phyloP scores from a whole-genome alignment of 2,888 invertebrate species.

The Copidosoma aretas region DNA sequence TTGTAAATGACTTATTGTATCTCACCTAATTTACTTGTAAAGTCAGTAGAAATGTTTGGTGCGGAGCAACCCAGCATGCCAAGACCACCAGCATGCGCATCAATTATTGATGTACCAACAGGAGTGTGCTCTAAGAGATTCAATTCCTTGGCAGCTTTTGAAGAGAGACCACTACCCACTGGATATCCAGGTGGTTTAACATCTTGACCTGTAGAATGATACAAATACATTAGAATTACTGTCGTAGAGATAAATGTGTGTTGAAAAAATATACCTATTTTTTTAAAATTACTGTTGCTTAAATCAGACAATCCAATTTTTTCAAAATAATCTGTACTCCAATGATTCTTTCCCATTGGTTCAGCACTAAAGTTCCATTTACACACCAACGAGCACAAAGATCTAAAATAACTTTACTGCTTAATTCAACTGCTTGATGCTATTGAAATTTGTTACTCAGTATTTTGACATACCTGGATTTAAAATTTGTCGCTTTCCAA shows the following conservation, averaged over 20 bases:
- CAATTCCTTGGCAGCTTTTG: conserved; percentile 72
- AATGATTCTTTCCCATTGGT: conserved; percentile 67
- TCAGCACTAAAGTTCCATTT: conserved; percentile 90
- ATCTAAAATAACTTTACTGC: conserved; percentile 65
- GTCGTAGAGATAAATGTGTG: not conserved
- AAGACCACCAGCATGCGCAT: conserved; percentile 93
- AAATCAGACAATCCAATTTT: conserved; percentile 80
- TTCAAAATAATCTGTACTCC: conserved; percentile 77
- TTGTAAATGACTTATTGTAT: no score
- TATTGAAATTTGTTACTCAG: not conserved
- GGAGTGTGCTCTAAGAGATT: conserved; percentile 76
- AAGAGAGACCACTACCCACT: conserved; percentile 71
- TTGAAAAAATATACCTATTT: conserved; percentile 68
- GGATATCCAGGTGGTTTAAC: conserved; percentile 76
- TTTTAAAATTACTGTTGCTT: conserved; percentile 69
- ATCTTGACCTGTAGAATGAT: conserved; percentile 57
- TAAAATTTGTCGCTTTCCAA: conserved; percentile 84
- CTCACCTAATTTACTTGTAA: conserved; percentile 66
- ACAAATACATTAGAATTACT: conserved; percentile 28
- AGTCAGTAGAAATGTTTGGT: conserved; percentile 59
- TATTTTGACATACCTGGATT: conserved; percentile 66
- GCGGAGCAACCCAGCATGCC: conserved; percentile 80
- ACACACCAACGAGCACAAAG: conserved; percentile 89
- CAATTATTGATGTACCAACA: conserved; percentile 89
- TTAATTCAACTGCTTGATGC: not conserved